Conservation (phyloP, 2,113 vertebrate genomes). For the Tupaia chinensis region DNA sequence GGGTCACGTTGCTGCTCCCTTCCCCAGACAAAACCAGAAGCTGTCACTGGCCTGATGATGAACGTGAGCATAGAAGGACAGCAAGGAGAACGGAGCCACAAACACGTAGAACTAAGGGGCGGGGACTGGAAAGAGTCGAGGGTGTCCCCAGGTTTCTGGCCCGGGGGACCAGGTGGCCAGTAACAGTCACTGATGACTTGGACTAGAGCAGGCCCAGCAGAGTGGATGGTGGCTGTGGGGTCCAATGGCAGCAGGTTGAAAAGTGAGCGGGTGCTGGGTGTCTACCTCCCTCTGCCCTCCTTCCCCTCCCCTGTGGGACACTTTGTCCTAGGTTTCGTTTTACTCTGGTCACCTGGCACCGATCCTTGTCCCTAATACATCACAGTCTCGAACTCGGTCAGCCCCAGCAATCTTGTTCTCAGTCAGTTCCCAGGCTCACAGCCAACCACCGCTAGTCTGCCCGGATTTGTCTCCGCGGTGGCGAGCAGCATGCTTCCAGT, state of each 20-base stretch:
- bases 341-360: background rate
- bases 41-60: background rate
- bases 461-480: accelerated
- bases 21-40: background rate
- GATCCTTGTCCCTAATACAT: background rate
- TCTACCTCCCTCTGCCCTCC: accelerated
- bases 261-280: accelerated
- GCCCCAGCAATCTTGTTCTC: background rate
- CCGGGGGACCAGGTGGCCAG: background rate
- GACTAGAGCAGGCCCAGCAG: accelerated
- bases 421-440: background rate
- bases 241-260: too few relatives aligned
- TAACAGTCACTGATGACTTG: accelerated
- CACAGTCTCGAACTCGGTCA: accelerated
- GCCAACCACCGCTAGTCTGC: background rate
- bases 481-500: accelerated
- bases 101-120: accelerated
- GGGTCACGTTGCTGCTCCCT: background rate
- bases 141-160: accelerated
- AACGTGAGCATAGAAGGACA: accelerated
- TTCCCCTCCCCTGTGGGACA: background rate
- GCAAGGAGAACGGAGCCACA: accelerated
- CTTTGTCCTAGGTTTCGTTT: background rate
- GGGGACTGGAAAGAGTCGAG: accelerated
- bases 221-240: background rate